Evolutionary conservation across 1,140 invertebrate genomes (phyloP), one percentile per base, ranked within the genome.

Genomic region (Tetramorium parvispinum): DNA sequence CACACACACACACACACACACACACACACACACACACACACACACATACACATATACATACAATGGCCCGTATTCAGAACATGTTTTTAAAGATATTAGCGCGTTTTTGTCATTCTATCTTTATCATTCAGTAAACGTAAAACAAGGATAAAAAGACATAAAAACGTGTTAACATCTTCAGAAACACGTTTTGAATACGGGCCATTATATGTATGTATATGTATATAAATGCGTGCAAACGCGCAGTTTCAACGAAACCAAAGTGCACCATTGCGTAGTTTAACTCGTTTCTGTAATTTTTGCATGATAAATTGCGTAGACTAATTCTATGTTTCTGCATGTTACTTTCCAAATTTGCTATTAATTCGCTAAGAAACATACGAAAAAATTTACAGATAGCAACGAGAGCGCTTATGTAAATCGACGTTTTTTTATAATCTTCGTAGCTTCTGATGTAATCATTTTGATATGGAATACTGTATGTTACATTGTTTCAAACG

Each of bases 181-280:
- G n/a, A n/a, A n/a, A n/a, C n/a, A n/a, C n/a, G n/a, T n/a, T n/a
- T n/a, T n/a, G n/a, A n/a, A n/a, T n/a, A n/a, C n/a, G n/a, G n/a
- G n/a, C n/a, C n/a, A n/a, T n/a, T n/a, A n/a, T n/a, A n/a, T n/a
- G n/a, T n/a, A n/a, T n/a, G n/a, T n/a, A n/a, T n/a, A n/a, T n/a
- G n/a, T n/a, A n/a, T n/a, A n/a, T 53, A 61, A 10, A 57, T 43
- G 27, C 46, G 51, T 46, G 43, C n/a, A 65, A 46, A 66, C 68
- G 61, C 70, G 70, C 77, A 88, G 55, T 89, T 81, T 89, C 83
- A 89, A 88, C 85, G 87, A 89, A 86, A 76, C 75, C 68, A 59
- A 76, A 32, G 59, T 40, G 61, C 59, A 82, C 53, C 63, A 73
- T 73, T 59, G 68, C 37, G 32, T 83, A 83, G 53, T 18, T 82